These are phyloP conservation scores for Cataglyphis altisquamis DNA, from an alignment of 2,888 invertebrate genomes.

Conservation along the genomic window DNA sequence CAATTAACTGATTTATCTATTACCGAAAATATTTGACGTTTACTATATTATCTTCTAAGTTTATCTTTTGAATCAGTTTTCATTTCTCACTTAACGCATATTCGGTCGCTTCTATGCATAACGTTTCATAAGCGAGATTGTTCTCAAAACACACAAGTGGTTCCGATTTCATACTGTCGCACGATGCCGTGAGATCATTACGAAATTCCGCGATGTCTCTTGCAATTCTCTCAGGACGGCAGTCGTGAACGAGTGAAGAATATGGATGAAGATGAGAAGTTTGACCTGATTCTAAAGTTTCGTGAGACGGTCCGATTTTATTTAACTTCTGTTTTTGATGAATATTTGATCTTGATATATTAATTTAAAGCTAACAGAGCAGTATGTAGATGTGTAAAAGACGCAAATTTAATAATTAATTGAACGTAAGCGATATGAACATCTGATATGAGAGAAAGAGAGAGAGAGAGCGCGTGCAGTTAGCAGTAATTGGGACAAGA, in stretches of 20 bases:
- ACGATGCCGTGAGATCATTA: constrained; percentile 41
- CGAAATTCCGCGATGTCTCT: constrained; percentile 42
- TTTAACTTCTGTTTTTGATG: constrained; percentile 54
- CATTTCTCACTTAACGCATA: neutral
- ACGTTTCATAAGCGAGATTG: constrained; percentile 23
- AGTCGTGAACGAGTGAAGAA: constrained; percentile 44
- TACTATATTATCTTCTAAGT: neutral
- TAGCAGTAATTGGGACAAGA: constrained; percentile 39
- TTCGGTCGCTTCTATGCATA: neutral
- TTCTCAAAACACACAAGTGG: constrained; percentile 20
- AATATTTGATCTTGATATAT: constrained; percentile 55
- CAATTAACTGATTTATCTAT: neutral
- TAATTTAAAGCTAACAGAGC: constrained; percentile 39
- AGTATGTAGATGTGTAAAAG: constrained; percentile 22
- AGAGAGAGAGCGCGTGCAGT: neutral
- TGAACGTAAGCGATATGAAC: constrained; percentile 13
- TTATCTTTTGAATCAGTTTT: neutral
- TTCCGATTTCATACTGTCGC: constrained; percentile 37
- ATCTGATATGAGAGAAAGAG: neutral
- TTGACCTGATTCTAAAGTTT: constrained; percentile 56
- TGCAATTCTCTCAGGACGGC: constrained; percentile 31
- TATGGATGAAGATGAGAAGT: constrained; percentile 48
- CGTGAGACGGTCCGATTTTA: constrained; percentile 16
- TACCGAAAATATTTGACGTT: neutral
- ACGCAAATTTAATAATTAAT: constrained; percentile 1